phyloP scores from a whole-genome alignment of 2,113 vertebrate species.

The Hypomesus transpacificus region DNA sequence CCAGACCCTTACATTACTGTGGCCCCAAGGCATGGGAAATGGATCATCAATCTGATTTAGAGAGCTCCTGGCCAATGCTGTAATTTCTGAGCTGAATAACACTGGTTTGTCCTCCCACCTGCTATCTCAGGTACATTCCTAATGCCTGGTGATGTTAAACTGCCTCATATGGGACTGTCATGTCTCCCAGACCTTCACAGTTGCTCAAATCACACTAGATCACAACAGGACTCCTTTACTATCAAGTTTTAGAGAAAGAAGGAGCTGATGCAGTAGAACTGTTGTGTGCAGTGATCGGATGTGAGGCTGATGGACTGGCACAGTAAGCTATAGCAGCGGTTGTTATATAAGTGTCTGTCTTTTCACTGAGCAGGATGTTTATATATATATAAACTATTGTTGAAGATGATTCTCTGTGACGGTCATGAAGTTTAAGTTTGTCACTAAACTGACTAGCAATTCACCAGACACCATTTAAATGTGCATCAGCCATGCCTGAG shows the following conservation, averaged over 20 bases:
- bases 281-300: background rate
- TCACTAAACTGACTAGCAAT: slow-evolving; percentile 39
- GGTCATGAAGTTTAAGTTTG: slow-evolving; percentile 38
- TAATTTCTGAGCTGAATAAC: slow-evolving; percentile 57
- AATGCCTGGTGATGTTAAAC: slow-evolving; percentile 47
- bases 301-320: background rate
- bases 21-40: slow-evolving; percentile 61
- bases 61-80: slow-evolving; percentile 54
- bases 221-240: slow-evolving; percentile 25
- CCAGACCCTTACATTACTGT: slow-evolving; percentile 58
- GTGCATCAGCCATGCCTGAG: slow-evolving; percentile 41
- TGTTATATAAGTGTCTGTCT: slow-evolving; percentile 22
- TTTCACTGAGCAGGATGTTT: background rate
- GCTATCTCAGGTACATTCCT: slow-evolving; percentile 56
- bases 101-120: slow-evolving; percentile 48
- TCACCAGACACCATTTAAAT: slow-evolving; percentile 46
- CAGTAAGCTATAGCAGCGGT: slow-evolving; percentile 21
- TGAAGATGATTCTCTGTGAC: slow-evolving; percentile 27
- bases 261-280: slow-evolving; percentile 22
- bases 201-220: slow-evolving; percentile 46
- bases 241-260: slow-evolving; percentile 15
- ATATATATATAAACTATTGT: slow-evolving; percentile 23
- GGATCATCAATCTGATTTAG: slow-evolving; percentile 72
- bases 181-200: slow-evolving; percentile 41
- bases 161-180: slow-evolving; percentile 35